Conservation (phyloP, 2,797 vertebrate species). For the Acanthopagrus latus region DNA sequence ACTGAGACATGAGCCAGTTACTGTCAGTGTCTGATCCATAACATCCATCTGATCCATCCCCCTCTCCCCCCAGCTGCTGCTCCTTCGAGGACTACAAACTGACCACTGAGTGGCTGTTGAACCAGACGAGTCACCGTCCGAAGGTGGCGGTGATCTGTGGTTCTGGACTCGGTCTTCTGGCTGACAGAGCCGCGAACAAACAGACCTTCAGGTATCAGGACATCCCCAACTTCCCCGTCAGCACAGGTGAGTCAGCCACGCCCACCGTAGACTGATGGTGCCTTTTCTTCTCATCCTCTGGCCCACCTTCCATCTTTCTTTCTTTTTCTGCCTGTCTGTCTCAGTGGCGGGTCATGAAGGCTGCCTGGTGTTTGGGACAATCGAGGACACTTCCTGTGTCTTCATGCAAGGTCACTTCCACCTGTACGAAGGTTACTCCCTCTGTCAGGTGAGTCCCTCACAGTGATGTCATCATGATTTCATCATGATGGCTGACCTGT, state of each 20-base stretch:
- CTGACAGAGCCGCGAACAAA: constrained; percentile 70
- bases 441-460: constrained; percentile 77
- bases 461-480: no score
- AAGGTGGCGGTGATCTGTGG: constrained; percentile 82
- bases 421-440: constrained; percentile 83
- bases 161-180: constrained; percentile 78
- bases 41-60: no score
- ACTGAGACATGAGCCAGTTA: no score
- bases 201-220: constrained; percentile 80
- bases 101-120: constrained; percentile 82
- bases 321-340: background rate
- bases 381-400: constrained; percentile 81
- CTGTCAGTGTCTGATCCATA: no score
- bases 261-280: background rate
- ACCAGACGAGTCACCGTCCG: constrained; percentile 76
- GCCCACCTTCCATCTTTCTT: no score
- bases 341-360: constrained; percentile 82
- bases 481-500: background rate
- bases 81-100: constrained; percentile 82
- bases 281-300: no score
- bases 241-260: constrained; percentile 72
- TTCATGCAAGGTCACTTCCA: constrained; percentile 86
- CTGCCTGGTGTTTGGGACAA: constrained; percentile 80
- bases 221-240: constrained; percentile 83
- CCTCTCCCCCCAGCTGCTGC: constrained; percentile 67